Base-by-base conservation (phyloP, 2,113 vertebrate genomes). In the Muscicapa adusta region DNA sequence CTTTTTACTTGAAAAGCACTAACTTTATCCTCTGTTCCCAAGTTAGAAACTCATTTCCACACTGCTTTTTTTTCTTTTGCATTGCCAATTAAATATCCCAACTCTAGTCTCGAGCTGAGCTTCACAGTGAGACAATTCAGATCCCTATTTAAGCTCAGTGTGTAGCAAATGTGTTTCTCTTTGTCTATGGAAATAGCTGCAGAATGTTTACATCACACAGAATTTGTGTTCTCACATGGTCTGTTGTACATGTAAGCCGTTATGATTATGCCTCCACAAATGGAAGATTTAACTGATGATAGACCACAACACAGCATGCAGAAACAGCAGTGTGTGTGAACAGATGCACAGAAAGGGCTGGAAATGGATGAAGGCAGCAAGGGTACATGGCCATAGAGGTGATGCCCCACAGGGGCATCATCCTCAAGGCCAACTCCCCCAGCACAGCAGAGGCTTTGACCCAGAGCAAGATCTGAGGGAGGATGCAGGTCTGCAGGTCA, bases 361-460 rank as follows among this genome's bases (percentile, higher is more conserved):
- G 33, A n/a, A 80, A 53, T 16, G 31, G 12, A 25, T 65, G 58
- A 77, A 40, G 16, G 45, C 8, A 51, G 8, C 1, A 4, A 63
- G 40, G 18, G 5, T 29, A 14, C n/a, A 24, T 5, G 36, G 9
- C 14, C 22, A 12, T 0, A 0, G 24, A 61, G 14, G 23, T 24
- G 43, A 24, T 60, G 22, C 5, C 14, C 18, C 53, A n/a, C 18
- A 36, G 28, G 42, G 16, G 3, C 18, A 14, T 47, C 57, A n/a
- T 7, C 20, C 12, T 23, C 31, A 33, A 23, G 20, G 65, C 26
- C 22, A 85, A 1, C 9, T 38, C 14, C 31, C 3, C 25, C 65
- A 56, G 20, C 8, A 24, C 14, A 68, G 43, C 1, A 7, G 20
- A 79, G 10, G 2, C 13, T 75, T 91, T 0, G 0, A 50, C 11